Evolutionary conservation across 2,113 vertebrate genomes (phyloP).

Genomic region (Proterorhinus semilunaris): DNA sequence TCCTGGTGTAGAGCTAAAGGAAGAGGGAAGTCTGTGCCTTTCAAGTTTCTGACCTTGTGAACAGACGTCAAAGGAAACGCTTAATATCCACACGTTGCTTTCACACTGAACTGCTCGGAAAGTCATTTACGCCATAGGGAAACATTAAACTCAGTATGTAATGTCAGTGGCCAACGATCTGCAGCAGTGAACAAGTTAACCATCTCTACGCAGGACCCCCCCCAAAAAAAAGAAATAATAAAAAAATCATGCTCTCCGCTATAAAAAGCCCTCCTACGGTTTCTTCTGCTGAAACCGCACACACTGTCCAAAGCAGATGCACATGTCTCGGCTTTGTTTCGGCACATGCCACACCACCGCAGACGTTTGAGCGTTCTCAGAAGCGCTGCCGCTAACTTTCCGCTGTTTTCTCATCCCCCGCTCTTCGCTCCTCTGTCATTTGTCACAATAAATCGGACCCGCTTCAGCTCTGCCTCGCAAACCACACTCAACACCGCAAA

Average conservation of each 20-base stretch:
- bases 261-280: background rate
- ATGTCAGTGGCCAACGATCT: no score
- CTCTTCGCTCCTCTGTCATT: conserved; percentile 21
- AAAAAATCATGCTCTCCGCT: background rate
- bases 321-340: conserved; percentile 28
- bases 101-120: no score
- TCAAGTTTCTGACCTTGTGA: no score
- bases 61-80: no score
- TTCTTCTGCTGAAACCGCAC: conserved; percentile 10
- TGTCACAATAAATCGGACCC: conserved; percentile 48
- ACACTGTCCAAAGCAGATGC: conserved; percentile 44
- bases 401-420: background rate
- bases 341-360: conserved; percentile 36
- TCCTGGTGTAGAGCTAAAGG: no score
- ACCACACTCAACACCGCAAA: conserved; percentile 32
- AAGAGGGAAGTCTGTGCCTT: no score
- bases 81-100: no score
- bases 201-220: no score
- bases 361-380: conserved; percentile 40
- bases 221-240: no score
- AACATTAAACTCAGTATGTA: no score
- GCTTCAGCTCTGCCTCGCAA: conserved; percentile 33
- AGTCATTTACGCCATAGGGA: no score
- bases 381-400: conserved; percentile 20
- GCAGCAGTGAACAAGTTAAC: no score